Percentiles rank a stretch among this genome's conserved stretches.
Evolutionary conservation across 1,140 invertebrate genomes (phyloP).

Genomic region (Episyrphus balteatus): DNA sequence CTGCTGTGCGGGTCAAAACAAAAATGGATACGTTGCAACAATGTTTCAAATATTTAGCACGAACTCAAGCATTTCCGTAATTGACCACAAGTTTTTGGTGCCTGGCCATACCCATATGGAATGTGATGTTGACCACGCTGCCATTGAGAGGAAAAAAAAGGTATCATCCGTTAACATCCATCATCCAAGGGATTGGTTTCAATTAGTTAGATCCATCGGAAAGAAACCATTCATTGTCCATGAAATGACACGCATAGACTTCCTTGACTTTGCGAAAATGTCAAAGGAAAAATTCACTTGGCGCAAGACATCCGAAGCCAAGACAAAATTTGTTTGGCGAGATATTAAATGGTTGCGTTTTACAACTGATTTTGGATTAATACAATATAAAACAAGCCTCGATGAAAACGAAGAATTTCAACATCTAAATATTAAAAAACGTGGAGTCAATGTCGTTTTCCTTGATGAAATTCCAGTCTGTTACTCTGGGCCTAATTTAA

Average conservation of each 20-base stretch:
- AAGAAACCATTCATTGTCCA: not conserved
- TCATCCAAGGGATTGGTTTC: too few species aligned
- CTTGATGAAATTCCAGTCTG: not conserved
- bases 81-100: constrained; percentile 32
- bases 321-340: constrained; percentile 1
- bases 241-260: not conserved
- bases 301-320: not conserved
- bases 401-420: constrained; percentile 1
- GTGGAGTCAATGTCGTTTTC: not conserved
- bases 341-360: constrained; percentile 3
- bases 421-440: constrained; percentile 2
- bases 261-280: constrained; percentile 3
- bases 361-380: constrained; percentile 1
- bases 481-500: constrained; percentile 1
- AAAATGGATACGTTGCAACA: constrained; percentile 18
- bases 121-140: constrained; percentile 21
- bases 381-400: not conserved
- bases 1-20: constrained; percentile 28
- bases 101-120: constrained; percentile 28
- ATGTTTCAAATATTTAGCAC: constrained; percentile 13
- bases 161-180: constrained; percentile 9
- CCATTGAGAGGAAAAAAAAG: constrained; percentile 24
- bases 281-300: constrained; percentile 1
- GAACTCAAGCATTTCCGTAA: constrained; percentile 1
- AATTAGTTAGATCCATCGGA: constrained; percentile 7